Evolutionary conservation across 2,113 vertebrate genomes (phyloP), one percentile per base, ranked within the genome.

Genomic region (Petrocephalus microphthalmus): DNA sequence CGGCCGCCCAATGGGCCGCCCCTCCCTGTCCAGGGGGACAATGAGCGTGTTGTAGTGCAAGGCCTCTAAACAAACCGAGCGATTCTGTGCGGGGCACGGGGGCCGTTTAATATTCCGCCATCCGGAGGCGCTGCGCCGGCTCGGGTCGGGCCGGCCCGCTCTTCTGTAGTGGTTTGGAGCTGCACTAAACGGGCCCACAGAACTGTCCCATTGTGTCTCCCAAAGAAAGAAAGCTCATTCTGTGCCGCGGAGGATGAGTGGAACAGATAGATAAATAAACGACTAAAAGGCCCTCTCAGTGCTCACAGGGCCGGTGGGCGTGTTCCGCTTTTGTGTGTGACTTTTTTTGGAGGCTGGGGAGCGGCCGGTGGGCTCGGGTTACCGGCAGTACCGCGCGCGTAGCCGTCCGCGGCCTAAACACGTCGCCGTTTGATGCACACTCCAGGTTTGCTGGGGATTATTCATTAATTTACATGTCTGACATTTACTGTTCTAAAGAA

Each of bases 141-240:
- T 67, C 60, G 60, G 60, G 60, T 67, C 60, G 60, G 60, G 25
- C 25, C 3, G 25, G 60, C n/a, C 60, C 25, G n/a, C 25, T 67
- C 60, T n/a, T 67, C 60, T 13, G 60, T 20, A 57, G 54, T 33
- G 20, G 54, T 45, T 54, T 47, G 20, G 20, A 64, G 33, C 37
- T n/a, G 86, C 86, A 64, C n/a, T 87, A 67, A 87, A 87, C 53
- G 60, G 57, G n/a, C 60, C n/a, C n/a, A 67, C 57, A 87, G 45
- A 87, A 49, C 42, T 22, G 22, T 47, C 60, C 60, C 45, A 45
- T 67, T 87, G 86, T 67, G 57, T 19, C 37, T 20, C 74, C 17
- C 19, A 20, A 87, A 71, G 60, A 47, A 87, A 57, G 56, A 87
- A 87, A 49, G 60, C 57, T 67, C 8, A 45, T 64, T 87, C 64